These are phyloP conservation scores for Halichondria panicea DNA, from an alignment of 37 sponge, comb jelly and placozoan genomes.

Conservation along the genomic window DNA sequence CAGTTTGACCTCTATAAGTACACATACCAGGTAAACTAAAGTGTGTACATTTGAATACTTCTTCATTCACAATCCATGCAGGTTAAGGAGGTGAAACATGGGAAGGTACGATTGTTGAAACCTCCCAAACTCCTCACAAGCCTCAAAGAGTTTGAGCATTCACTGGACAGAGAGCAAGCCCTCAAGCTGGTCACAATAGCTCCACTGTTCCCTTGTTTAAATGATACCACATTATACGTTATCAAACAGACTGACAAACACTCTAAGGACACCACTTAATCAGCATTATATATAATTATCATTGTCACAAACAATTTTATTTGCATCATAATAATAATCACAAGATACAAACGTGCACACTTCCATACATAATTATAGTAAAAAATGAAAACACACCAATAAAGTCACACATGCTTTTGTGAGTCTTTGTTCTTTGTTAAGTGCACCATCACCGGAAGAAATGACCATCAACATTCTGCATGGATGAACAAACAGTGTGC, in stretches of 20 bases:
- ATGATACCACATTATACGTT: too few species aligned
- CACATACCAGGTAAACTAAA: slow-evolving; percentile 42
- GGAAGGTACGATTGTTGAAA: slow-evolving; percentile 11
- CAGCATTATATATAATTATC: too few species aligned
- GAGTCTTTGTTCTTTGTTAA: too few species aligned
- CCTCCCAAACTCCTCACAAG: slow-evolving; percentile 10
- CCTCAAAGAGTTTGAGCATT: slow-evolving; percentile 29
- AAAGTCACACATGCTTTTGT: too few species aligned
- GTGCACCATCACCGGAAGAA: too few species aligned
- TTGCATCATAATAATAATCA: too few species aligned
- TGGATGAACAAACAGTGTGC: not conserved
- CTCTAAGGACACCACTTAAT: too few species aligned
- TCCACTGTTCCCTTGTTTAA: slow-evolving; percentile 64
- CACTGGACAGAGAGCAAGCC: not conserved
- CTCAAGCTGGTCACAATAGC: slow-evolving; percentile 53
- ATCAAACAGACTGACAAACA: too few species aligned
- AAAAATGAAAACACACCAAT: too few species aligned
- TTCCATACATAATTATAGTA: too few species aligned
- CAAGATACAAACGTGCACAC: too few species aligned
- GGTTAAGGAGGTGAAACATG: slow-evolving; percentile 9
- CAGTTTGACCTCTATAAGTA: slow-evolving; percentile 44
- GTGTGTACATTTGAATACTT: not conserved
- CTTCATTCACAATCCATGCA: slow-evolving; percentile 1
- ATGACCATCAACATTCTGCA: slow-evolving; percentile 10
- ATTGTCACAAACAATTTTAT: too few species aligned